Percentiles rank a stretch among this genome's conserved stretches.
phyloP scores from a whole-genome alignment of 2,797 vertebrate genomes.

The Acanthurus leucopareius region DNA sequence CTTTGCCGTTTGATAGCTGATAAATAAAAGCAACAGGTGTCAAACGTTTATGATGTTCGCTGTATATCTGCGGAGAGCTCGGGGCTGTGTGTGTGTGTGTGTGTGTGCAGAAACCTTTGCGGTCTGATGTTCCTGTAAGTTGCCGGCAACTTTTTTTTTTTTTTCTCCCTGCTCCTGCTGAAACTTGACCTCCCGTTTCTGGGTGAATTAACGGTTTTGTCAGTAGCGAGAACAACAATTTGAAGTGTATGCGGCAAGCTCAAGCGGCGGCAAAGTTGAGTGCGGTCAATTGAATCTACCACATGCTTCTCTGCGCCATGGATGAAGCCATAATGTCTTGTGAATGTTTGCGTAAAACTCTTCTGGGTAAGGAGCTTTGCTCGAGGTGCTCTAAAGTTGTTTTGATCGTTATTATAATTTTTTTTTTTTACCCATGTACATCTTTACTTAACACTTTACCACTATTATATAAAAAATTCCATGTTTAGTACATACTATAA shows the following conservation, averaged over 20 bases:
- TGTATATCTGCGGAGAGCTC: conserved; percentile 10
- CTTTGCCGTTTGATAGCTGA: not conserved
- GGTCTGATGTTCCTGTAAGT: conserved; percentile 53
- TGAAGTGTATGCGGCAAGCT: conserved; percentile 74
- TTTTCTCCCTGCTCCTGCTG: conserved; percentile 49
- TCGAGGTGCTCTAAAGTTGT: not conserved
- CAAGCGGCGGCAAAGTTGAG: conserved; percentile 76
- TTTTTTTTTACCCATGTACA: not conserved
- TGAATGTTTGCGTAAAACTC: conserved; percentile 52
- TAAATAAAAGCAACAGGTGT: conserved; percentile 63
- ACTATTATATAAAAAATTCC: too few relatives aligned
- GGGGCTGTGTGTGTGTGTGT: conserved; percentile 9
- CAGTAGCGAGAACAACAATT: conserved; percentile 78
- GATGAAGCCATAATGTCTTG: conserved; percentile 39
- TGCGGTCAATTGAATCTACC: conserved; percentile 78
- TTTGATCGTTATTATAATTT: not conserved
- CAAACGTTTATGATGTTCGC: conserved; percentile 7
- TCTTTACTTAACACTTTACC: not conserved
- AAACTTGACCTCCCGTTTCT: conserved; percentile 81
- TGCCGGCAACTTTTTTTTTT: conserved; percentile 33
- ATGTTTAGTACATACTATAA: not conserved
- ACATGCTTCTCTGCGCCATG: conserved; percentile 60
- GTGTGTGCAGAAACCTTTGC: conserved; percentile 35
- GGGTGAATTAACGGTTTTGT: conserved; percentile 83
- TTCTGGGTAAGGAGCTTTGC: conserved; percentile 13